These are phyloP conservation scores for Pemphigus obesinymphae DNA, from an alignment of 1,140 invertebrate genomes.

Conservation along the genomic window DNA sequence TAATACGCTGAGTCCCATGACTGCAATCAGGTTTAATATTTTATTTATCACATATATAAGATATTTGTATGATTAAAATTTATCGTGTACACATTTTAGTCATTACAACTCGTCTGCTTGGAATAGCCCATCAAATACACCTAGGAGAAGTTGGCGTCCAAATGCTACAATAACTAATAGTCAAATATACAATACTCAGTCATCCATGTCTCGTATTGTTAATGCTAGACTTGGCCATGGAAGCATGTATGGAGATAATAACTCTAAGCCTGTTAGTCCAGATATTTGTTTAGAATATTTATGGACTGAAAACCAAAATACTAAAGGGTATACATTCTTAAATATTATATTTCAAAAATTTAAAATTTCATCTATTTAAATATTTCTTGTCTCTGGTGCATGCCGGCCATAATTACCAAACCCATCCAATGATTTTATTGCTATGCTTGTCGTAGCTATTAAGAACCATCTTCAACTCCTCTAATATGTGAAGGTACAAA, in stretches of 20 bases:
- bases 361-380: too few relatives aligned
- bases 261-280: conserved; percentile 69
- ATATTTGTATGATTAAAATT: not conserved
- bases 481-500: too few relatives aligned
- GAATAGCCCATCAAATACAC: conserved; percentile 29
- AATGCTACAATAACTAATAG: conserved; percentile 31
- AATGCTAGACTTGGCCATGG: conserved; percentile 45
- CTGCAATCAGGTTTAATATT: conserved; percentile 27
- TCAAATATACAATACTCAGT: conserved; percentile 1
- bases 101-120: conserved; percentile 10
- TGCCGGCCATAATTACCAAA: too few relatives aligned
- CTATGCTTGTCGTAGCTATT: too few relatives aligned
- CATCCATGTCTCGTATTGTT: conserved; percentile 41
- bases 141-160: conserved; percentile 8
- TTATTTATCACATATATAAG: not conserved
- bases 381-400: too few relatives aligned
- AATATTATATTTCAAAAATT: not conserved
- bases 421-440: too few relatives aligned
- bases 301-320: conserved; percentile 72
- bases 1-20: conserved; percentile 24
- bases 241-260: conserved; percentile 45
- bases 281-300: conserved; percentile 81
- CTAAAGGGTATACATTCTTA: conserved; percentile 52
- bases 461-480: too few relatives aligned
- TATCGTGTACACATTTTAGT: not conserved